Evolutionary conservation across 2,113 vertebrate genomes (phyloP), one percentile per base, ranked within the genome.

Genomic region (Cryptomyrus ogoouensis): DNA sequence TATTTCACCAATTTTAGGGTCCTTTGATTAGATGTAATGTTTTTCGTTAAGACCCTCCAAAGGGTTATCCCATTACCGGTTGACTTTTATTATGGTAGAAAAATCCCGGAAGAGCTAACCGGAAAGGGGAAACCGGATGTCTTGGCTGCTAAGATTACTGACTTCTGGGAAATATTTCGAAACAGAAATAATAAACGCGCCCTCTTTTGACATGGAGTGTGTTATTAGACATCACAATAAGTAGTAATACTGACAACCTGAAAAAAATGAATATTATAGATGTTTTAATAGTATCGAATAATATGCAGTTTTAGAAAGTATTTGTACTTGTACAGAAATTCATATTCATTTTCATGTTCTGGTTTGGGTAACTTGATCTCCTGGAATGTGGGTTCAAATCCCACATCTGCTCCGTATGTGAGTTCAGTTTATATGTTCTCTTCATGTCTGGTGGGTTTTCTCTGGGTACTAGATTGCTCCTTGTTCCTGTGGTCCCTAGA

Each of bases 21-120:
- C 9, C 2, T 66, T 66, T 66, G 62, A 66, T 66, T 27, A 66
- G 62, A 66, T 12, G 4, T 66, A 62, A 27, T 27, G 9, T 27
- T 66, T 27, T 66, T 66, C 62, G 3, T 66, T 66, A 62, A 62
- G 24, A 62, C 58, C 7, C 21, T 62, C 7, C 56, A 62, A 62
- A 62, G 7, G 8, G 58, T n/a, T 66, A 66, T 66, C 9, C n/a
- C 0, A 31, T 27, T 39, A 80, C 5, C 35, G 12, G 35, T 42
- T 80, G 74, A 80, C 74, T 80, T 42, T 80, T 80, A 80, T 80
- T 80, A 80, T 80, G 74, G 35, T 42, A 80, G n/a, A 42, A 42
- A 80, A 80, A 80, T 80, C 35, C 35, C 74, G 35, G 74, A 80
- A 80, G 35, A 6, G 19, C 15, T 42, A 39, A 80, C 35, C 74